A percentile compares a stretch with the other conserved stretches of the same genome.
These are phyloP conservation scores for Hirtodrosophila duncani DNA, from an alignment of 2,888 invertebrate genomes.

Conservation along the genomic window DNA sequence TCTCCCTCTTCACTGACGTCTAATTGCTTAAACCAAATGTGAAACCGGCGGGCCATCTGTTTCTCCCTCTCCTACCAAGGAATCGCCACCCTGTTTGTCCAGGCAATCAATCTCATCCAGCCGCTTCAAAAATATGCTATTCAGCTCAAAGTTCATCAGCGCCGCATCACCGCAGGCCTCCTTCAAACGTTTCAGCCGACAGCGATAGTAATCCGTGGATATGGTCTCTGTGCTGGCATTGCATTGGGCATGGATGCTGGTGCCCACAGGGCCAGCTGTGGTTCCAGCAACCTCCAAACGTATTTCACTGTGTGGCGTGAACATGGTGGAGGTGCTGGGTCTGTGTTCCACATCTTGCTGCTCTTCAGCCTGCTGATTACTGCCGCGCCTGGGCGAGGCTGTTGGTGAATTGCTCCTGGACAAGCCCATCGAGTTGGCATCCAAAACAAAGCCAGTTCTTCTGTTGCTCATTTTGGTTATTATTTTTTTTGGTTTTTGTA, in stretches of 20 bases:
- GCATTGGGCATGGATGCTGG: slow-evolving; percentile 6
- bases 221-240: slow-evolving; percentile 5
- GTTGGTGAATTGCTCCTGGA: slow-evolving; percentile 1
- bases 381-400: not conserved
- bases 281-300: too few species aligned
- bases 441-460: slow-evolving; percentile 23
- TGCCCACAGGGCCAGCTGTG: too few species aligned
- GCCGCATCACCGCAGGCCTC: slow-evolving; percentile 39
- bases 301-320: too few species aligned
- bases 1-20: too few species aligned
- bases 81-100: slow-evolving; percentile 72
- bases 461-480: slow-evolving; percentile 28
- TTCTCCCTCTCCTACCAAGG: slow-evolving; percentile 40
- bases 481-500: too few species aligned
- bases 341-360: not conserved
- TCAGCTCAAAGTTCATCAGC: slow-evolving; percentile 80
- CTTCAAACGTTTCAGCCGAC: slow-evolving; percentile 22
- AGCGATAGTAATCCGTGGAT: slow-evolving; percentile 24
- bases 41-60: not conserved
- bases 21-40: too few species aligned
- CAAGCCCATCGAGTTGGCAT: slow-evolving; percentile 39
- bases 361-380: not conserved
- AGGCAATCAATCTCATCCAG: slow-evolving; percentile 81
- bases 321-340: not conserved
- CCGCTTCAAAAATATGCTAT: slow-evolving; percentile 82